These are phyloP conservation scores for Xestia ashworthii DNA, from an alignment of 2,888 invertebrate species.

Conservation along the genomic window DNA sequence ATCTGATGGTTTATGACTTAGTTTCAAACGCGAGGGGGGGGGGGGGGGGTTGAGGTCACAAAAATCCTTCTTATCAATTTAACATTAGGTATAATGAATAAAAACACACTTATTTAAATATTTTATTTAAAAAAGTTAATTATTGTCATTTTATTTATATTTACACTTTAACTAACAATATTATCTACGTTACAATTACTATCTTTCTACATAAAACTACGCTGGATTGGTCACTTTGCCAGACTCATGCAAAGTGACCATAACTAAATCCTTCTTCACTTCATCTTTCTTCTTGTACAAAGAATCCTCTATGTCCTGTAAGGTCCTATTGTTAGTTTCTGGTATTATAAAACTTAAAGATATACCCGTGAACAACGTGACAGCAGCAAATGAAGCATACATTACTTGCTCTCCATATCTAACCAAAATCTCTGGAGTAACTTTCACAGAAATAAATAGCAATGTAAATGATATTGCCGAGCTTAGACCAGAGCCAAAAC, in stretches of 20 bases:
- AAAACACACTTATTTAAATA: neutral
- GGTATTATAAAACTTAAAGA: conserved; percentile 74
- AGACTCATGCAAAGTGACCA: neutral
- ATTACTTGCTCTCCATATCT: conserved; percentile 70
- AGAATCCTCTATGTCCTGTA: conserved; percentile 91
- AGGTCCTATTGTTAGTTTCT: conserved; percentile 91
- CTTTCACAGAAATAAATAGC: conserved; percentile 75
- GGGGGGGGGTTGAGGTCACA: no score
- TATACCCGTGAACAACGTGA: conserved; percentile 67
- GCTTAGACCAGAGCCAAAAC: conserved; percentile 76
- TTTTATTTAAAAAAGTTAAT: neutral
- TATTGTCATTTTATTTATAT: neutral
- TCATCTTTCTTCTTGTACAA: conserved; percentile 64
- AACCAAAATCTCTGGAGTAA: conserved; percentile 72
- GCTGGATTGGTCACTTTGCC: neutral
- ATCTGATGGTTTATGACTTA: no score
- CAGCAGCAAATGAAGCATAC: conserved; percentile 71
- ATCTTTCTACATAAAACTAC: conserved; percentile 3
- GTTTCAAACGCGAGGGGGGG: no score
- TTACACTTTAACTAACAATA: neutral
- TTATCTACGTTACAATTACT: neutral
- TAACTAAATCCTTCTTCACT: conserved; percentile 9
- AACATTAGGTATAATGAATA: neutral
- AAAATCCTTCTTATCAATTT: neutral
- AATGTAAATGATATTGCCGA: conserved; percentile 72